These are phyloP conservation scores for Trichogramma evanescens DNA, from an alignment of 2,888 invertebrate genomes.

Conservation along the genomic window DNA sequence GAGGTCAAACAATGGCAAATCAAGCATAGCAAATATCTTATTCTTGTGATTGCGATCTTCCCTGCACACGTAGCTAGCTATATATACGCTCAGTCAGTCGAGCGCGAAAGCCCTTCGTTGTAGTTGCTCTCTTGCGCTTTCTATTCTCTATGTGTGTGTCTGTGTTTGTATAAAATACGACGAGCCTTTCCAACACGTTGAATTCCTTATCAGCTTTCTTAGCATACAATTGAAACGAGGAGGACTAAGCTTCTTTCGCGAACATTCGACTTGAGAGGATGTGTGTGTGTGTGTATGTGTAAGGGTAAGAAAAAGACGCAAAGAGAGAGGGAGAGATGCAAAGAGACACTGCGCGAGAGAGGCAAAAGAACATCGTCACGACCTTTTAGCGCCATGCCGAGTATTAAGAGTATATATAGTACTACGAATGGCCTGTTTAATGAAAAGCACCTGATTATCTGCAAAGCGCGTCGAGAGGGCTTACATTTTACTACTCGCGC, in stretches of 20 bases:
- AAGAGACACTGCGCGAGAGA: background rate
- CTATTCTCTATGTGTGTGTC: background rate
- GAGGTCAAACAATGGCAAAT: no score
- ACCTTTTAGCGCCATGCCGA: background rate
- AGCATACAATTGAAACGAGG: slow-evolving; percentile 10
- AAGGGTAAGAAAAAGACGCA: background rate
- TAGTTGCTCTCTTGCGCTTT: background rate
- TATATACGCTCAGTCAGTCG: slow-evolving; percentile 5
- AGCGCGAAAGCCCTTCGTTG: background rate
- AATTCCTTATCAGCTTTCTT: slow-evolving; percentile 10
- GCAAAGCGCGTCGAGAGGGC: background rate
- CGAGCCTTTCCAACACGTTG: background rate
- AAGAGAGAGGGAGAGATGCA: background rate
- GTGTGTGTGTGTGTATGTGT: no score
- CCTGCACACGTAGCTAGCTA: no score
- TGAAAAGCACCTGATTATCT: background rate
- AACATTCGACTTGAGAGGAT: background rate
- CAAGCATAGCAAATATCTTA: no score
- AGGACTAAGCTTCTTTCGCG: background rate
- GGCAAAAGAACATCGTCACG: background rate
- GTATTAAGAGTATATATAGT: background rate
- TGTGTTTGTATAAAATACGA: background rate
- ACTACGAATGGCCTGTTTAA: background rate
- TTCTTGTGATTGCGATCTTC: no score
- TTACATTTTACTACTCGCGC: no score